Percentiles rank a stretch among this genome's conserved stretches.
phyloP scores from a whole-genome alignment of 2,888 invertebrate genomes.

The Troilus luridus region DNA sequence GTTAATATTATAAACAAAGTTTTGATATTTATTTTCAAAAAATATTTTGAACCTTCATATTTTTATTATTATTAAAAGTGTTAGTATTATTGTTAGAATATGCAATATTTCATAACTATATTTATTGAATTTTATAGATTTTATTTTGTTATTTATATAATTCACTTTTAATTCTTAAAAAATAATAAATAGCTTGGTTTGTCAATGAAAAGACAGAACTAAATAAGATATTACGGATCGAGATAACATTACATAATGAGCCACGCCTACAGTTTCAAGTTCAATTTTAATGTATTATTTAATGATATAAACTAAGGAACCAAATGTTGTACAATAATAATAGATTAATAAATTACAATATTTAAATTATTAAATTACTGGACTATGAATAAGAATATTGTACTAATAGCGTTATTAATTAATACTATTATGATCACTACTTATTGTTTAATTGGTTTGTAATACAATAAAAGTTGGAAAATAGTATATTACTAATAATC shows the following conservation, averaged over 20 bases:
- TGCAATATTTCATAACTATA: background rate
- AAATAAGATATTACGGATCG: background rate
- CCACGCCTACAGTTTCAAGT: constrained; percentile 1
- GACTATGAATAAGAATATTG: too few species aligned
- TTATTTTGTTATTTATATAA: too few species aligned
- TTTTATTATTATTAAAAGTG: background rate
- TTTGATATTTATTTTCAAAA: background rate
- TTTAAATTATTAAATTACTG: too few species aligned
- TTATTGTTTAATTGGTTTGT: too few species aligned
- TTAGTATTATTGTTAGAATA: background rate
- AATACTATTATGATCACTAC: too few species aligned
- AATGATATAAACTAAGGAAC: background rate
- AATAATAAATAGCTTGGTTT: too few species aligned
- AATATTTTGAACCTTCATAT: background rate
- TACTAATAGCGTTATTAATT: too few species aligned
- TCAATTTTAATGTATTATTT: background rate
- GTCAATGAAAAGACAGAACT: background rate
- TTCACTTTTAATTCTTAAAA: too few species aligned
- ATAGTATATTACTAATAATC: too few species aligned
- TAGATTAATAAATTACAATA: too few species aligned
- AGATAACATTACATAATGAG: background rate
- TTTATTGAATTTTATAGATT: background rate
- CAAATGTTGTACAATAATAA: background rate
- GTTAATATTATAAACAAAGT: too few species aligned
- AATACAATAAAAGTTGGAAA: too few species aligned